These are phyloP conservation scores for Zhengitettix transpicula DNA, from an alignment of 2,888 invertebrate genomes.

Conservation along the genomic window DNA sequence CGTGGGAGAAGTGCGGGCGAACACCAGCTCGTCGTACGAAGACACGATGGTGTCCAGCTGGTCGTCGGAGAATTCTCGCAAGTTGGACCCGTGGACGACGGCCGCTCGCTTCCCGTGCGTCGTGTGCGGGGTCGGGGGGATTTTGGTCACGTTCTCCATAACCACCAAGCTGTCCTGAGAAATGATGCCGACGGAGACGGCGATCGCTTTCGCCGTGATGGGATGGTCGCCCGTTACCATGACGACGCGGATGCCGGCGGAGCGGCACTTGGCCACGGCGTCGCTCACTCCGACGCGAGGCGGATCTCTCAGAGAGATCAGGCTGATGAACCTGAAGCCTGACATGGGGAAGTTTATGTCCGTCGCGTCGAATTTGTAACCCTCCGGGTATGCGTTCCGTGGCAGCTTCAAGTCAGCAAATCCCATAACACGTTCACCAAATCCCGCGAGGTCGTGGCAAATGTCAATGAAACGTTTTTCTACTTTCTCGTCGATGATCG, in stretches of 20 bases:
- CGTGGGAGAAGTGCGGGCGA: slow-evolving; percentile 54
- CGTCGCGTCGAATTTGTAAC: slow-evolving; percentile 26
- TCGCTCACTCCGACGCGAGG: slow-evolving; percentile 33
- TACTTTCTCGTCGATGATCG: slow-evolving; percentile 16
- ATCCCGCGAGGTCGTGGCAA: slow-evolving; percentile 39
- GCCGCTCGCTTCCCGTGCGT: neutral
- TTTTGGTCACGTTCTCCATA: neutral
- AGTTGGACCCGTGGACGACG: neutral
- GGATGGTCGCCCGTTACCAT: slow-evolving; percentile 79
- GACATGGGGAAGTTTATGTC: slow-evolving; percentile 29
- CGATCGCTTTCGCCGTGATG: slow-evolving; percentile 60
- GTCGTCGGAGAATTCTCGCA: slow-evolving; percentile 9
- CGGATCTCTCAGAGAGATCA: slow-evolving; percentile 34
- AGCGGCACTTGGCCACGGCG: slow-evolving; percentile 49
- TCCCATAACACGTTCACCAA: slow-evolving; percentile 38
- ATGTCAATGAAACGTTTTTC: slow-evolving; percentile 16
- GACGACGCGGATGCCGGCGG: slow-evolving; percentile 60
- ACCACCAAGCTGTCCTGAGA: slow-evolving; percentile 22
- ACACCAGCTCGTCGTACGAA: slow-evolving; percentile 51
- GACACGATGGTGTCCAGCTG: slow-evolving; percentile 39
- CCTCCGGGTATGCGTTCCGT: slow-evolving; percentile 24
- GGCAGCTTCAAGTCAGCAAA: slow-evolving; percentile 28
- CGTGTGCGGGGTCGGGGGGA: neutral
- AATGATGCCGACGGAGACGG: slow-evolving; percentile 54
- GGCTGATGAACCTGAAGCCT: slow-evolving; percentile 28